Percentiles rank a stretch among this genome's conserved stretches.
These are phyloP conservation scores for Mormyrus iriodes DNA, from an alignment of 2,113 vertebrate species.

Conservation along the genomic window DNA sequence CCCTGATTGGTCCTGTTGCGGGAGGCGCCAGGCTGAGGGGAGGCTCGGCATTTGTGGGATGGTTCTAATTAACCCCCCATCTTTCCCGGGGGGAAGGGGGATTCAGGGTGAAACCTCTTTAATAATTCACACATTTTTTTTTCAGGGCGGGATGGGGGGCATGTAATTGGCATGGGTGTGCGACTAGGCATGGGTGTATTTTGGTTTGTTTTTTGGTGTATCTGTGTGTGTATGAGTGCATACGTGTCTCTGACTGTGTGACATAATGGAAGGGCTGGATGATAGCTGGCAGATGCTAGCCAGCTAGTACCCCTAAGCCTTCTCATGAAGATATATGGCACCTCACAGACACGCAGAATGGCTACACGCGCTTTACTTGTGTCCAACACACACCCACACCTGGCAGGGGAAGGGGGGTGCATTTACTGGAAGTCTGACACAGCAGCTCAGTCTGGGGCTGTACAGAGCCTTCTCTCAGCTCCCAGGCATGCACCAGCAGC, in stretches of 20 bases:
- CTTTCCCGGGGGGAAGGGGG: background rate
- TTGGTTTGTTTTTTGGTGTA: background rate
- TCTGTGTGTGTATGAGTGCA: no score
- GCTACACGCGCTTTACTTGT: background rate
- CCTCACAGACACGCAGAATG: background rate
- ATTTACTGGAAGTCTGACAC: slow-evolving; percentile 7
- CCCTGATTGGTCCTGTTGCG: background rate
- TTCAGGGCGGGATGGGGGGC: background rate
- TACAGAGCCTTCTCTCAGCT: background rate
- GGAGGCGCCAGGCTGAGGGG: background rate
- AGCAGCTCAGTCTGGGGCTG: background rate
- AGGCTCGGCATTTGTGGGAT: background rate
- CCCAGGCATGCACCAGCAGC: background rate
- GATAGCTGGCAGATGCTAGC: background rate
- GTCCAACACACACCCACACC: background rate
- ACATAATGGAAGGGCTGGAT: background rate
- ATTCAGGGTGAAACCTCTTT: background rate
- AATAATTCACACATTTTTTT: slow-evolving; percentile 10
- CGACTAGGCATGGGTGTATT: background rate
- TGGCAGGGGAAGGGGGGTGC: background rate
- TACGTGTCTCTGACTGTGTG: background rate
- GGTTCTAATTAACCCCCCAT: background rate
- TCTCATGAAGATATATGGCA: background rate
- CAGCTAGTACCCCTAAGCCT: background rate
- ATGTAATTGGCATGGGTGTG: background rate